Base-by-base conservation (phyloP, 2,113 vertebrate species). In the Cephalopterus ornatus region DNA sequence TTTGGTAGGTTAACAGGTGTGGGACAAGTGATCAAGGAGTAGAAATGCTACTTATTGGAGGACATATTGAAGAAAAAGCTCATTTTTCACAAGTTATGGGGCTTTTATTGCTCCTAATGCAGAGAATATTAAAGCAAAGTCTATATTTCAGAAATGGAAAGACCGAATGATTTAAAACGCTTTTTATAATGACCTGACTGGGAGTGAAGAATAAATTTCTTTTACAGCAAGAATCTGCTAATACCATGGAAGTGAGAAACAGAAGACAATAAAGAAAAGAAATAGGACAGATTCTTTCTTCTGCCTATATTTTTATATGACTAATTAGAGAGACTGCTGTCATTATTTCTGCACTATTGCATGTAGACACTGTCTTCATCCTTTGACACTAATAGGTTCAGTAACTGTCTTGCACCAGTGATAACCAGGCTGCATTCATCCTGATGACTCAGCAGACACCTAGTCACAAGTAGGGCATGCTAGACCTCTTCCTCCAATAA, bases 91-190 rank as follows among this genome's bases (percentile, higher is more conserved):
- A 97, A 97, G 97, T 98, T 98, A 97, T 96, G 91, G 92, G 66
- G 58, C 58, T 97, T 98, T 98, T 96, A 98, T 93, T 95, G 96
- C 96, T 96, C 72, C 96, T 96, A 98, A 98, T 95, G 97, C 94
- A 97, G 93, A 97, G 93, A 96, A 97, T 97, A 98, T 97, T 98
- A 97, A 98, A 98, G 93, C 95, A 96, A 98, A 97, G 97, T 97
- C 97, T 98, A 84, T 98, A 97, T 98, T 98, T 98, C 97, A 98
- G 96, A 97, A 97, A 97, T 92, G 80, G 95, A 94, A 97, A 92
- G 97, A 96, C 85, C 97, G 95, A 97, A 94, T 98, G 94, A 98
- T 98, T 98, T 98, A 97, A 98, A 98, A 97, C 89, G 89, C 59
- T 68, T 97, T 96, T 96, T 96, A 98, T 97, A 98, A 98, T 97